Conservation (phyloP, 2,888 invertebrate species). For the Habrosyne pyritoides region DNA sequence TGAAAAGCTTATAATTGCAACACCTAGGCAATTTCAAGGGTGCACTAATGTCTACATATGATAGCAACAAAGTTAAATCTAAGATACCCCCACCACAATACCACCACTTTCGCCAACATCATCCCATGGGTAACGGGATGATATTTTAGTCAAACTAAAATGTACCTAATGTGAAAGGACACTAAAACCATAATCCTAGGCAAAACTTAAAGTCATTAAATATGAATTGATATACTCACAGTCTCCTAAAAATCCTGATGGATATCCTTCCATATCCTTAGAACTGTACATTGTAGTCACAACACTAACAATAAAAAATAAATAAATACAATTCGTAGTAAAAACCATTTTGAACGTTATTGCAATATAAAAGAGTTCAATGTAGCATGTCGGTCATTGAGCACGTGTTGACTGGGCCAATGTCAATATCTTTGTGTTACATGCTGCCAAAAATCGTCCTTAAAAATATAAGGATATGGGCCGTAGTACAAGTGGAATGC, state of each 20-base stretch:
- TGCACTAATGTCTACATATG: too few relatives aligned
- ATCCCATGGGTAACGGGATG: too few relatives aligned
- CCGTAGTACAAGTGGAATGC: background rate
- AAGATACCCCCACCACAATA: too few relatives aligned
- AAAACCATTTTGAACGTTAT: slow-evolving; percentile 12
- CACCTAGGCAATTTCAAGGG: too few relatives aligned
- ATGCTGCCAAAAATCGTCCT: background rate
- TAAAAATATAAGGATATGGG: background rate
- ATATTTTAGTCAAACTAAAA: too few relatives aligned
- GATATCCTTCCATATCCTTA: slow-evolving; percentile 57
- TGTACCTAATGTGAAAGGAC: too few relatives aligned
- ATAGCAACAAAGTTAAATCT: too few relatives aligned
- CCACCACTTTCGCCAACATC: too few relatives aligned
- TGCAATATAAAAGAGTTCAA: background rate
- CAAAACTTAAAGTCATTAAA: too few relatives aligned
- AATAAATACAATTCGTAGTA: slow-evolving; percentile 17
- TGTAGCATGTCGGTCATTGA: background rate
- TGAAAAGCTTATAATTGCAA: too few relatives aligned
- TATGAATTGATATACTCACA: slow-evolving; percentile 50
- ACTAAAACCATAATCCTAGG: too few relatives aligned
- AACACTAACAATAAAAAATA: slow-evolving; percentile 26
- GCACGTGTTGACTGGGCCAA: slow-evolving; percentile 7
- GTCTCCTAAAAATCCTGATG: slow-evolving; percentile 56
- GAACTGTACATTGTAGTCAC: slow-evolving; percentile 47
- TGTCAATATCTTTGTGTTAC: slow-evolving; percentile 5